Percentiles rank a stretch among this genome's conserved stretches.
phyloP scores from a whole-genome alignment of 2,888 invertebrate genomes.

The Epinotia bilunana region DNA sequence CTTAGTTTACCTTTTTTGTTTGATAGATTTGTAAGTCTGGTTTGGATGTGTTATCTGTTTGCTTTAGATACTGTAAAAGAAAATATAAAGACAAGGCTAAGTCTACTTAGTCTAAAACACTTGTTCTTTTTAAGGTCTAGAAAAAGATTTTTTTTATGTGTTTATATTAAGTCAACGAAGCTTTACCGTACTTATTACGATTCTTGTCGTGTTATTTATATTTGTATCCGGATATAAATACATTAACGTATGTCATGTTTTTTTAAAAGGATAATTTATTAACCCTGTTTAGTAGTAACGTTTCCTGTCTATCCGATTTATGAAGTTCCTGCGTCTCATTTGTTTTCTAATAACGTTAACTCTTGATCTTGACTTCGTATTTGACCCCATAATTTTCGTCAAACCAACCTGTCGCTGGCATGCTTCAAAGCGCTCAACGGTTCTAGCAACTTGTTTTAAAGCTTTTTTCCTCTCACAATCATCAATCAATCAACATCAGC shows the following conservation, averaged over 20 bases:
- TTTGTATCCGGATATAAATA: background rate
- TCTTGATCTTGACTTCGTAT: slow-evolving; percentile 39
- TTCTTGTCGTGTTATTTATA: background rate
- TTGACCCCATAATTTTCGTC: slow-evolving; percentile 38
- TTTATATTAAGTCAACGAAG: too few relatives aligned
- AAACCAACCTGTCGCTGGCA: slow-evolving; percentile 31
- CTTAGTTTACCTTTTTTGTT: slow-evolving; percentile 4
- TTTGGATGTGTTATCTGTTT: too few relatives aligned
- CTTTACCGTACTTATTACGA: too few relatives aligned
- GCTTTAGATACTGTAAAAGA: background rate
- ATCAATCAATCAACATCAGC: slow-evolving; percentile 42
- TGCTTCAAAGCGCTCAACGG: slow-evolving; percentile 23
- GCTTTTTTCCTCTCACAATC: slow-evolving; percentile 28
- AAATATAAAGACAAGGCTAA: background rate
- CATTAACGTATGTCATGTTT: background rate
- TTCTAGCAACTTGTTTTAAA: slow-evolving; percentile 31
- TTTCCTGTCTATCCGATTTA: slow-evolving; percentile 5
- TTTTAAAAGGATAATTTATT: slow-evolving; percentile 6
- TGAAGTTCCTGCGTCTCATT: slow-evolving; percentile 6
- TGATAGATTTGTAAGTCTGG: background rate
- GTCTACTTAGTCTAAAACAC: background rate
- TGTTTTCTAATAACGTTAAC: slow-evolving; percentile 21
- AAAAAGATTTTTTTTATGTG: too few relatives aligned
- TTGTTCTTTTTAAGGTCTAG: too few relatives aligned
- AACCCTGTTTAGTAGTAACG: background rate